A percentile compares a stretch with the other conserved stretches of the same genome.
These are phyloP conservation scores for Copidosoma floridanum DNA, from an alignment of 1,140 invertebrate species.

Conservation along the genomic window DNA sequence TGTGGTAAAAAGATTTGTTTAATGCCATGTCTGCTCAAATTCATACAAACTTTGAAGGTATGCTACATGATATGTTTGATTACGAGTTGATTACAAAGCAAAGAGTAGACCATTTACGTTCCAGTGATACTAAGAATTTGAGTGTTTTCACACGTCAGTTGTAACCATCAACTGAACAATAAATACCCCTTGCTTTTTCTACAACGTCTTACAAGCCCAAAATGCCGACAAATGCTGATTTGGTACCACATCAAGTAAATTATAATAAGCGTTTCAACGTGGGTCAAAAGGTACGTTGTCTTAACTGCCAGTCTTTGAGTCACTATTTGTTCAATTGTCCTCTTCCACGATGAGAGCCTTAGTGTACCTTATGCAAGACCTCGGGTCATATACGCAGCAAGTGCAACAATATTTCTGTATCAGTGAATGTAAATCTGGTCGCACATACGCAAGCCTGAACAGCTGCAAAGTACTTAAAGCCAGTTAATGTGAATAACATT, in stretches of 20 bases:
- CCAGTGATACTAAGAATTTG: no score
- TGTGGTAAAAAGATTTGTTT: constrained; percentile 14
- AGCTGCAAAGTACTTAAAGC: background rate
- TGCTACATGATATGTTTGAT: constrained; percentile 15
- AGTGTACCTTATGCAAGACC: background rate
- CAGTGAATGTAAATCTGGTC: background rate
- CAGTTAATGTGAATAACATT: background rate
- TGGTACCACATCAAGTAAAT: no score
- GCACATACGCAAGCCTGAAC: background rate
- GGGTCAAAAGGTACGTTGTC: no score
- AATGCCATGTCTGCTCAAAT: constrained; percentile 4
- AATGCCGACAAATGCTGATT: no score
- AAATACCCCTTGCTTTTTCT: no score
- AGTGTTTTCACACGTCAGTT: no score
- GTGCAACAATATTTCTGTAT: no score
- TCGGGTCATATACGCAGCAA: background rate
- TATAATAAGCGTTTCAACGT: no score
- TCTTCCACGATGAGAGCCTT: background rate
- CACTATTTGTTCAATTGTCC: background rate
- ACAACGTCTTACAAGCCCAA: no score
- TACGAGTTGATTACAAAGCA: background rate
- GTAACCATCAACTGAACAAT: no score
- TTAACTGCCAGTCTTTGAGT: background rate
- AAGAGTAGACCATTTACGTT: background rate
- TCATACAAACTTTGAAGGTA: background rate